Evolutionary conservation across 2,797 vertebrate genomes (phyloP).

Genomic region (Sylvia borin): DNA sequence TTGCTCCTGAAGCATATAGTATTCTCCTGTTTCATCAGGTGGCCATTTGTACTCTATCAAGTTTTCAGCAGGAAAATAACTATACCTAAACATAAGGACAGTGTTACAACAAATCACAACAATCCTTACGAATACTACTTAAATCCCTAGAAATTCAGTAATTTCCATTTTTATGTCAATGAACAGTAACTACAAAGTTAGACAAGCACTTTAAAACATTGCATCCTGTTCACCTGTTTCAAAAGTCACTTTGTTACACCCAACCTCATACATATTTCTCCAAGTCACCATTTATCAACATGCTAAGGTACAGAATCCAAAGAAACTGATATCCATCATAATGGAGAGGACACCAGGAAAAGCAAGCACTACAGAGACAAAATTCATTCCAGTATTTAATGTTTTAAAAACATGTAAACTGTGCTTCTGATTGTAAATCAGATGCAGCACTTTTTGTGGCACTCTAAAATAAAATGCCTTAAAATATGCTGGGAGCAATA

Average conservation of each 20-base stretch:
- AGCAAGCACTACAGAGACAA: not conserved
- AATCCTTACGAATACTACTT: not conserved
- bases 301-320: not conserved
- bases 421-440: not conserved
- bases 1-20: slow-evolving; percentile 99
- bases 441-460: not conserved
- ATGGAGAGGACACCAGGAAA: not conserved
- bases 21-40: slow-evolving; percentile 94
- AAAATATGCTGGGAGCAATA: not conserved
- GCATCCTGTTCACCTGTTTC: not conserved
- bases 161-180: not conserved
- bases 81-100: slow-evolving; percentile 79
- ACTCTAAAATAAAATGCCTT: not conserved
- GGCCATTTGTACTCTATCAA: slow-evolving; percentile 99
- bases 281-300: not conserved
- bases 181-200: not conserved
- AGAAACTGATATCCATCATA: not conserved
- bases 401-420: not conserved
- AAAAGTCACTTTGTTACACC: not conserved
- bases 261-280: not conserved
- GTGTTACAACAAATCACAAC: not conserved
- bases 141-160: not conserved
- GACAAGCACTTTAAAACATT: not conserved
- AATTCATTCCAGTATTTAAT: not conserved
- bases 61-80: slow-evolving; percentile 98